A percentile compares a stretch with the other conserved stretches of the same genome.
phyloP scores from a whole-genome alignment of 1,140 invertebrate genomes.

The Melipona quadrifasciata region DNA sequence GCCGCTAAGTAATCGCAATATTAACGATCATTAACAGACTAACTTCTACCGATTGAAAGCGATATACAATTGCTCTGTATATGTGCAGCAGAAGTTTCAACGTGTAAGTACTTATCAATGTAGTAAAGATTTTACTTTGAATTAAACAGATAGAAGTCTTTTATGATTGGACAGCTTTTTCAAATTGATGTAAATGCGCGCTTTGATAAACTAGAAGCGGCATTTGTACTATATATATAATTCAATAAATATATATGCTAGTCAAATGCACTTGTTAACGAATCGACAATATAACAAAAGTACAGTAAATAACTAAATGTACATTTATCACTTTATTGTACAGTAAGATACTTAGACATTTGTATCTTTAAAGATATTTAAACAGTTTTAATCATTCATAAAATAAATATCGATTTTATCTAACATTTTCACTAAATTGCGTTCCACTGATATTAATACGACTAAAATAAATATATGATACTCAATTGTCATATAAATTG shows the following conservation, averaged over 20 bases:
- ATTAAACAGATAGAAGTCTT: slow-evolving; percentile 44
- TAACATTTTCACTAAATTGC: background rate
- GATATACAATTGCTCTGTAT: slow-evolving; percentile 54
- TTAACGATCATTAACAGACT: slow-evolving; percentile 73
- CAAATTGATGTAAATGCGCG: slow-evolving; percentile 15
- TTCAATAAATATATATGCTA: background rate
- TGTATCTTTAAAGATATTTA: slow-evolving; percentile 6
- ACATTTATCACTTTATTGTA: slow-evolving; percentile 49
- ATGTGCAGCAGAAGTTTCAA: slow-evolving; percentile 46
- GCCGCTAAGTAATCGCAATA: slow-evolving; percentile 69
- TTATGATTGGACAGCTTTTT: slow-evolving; percentile 41
- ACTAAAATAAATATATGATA: background rate
- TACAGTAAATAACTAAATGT: slow-evolving; percentile 41
- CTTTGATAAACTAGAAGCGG: slow-evolving; percentile 9
- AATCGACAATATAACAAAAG: slow-evolving; percentile 16
- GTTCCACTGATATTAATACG: background rate
- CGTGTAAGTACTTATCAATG: slow-evolving; percentile 47
- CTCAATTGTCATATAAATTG: background rate
- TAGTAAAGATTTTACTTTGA: slow-evolving; percentile 43
- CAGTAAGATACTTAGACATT: slow-evolving; percentile 37
- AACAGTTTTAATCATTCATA: background rate
- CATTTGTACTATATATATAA: slow-evolving; percentile 13
- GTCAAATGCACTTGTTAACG: slow-evolving; percentile 18
- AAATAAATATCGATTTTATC: slow-evolving; percentile 36
- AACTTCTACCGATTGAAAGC: slow-evolving; percentile 71